phyloP scores from a whole-genome alignment of 2,797 vertebrate genomes.

The Gymnothorax javanicus region DNA sequence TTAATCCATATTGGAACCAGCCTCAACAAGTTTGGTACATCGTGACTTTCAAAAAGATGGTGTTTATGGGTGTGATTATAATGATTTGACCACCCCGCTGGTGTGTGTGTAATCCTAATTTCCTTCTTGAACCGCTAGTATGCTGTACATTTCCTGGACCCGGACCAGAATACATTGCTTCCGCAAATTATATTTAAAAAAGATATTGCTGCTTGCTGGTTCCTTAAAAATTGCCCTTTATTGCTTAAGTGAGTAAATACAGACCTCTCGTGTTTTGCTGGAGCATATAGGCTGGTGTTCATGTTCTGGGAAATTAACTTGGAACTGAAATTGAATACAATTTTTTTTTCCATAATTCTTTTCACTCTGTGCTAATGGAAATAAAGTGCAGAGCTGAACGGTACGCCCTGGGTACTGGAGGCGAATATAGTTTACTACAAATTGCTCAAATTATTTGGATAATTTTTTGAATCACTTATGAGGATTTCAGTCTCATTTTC shows the following conservation, averaged over 20 bases:
- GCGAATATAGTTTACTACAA: neutral
- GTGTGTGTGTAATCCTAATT: too few species aligned
- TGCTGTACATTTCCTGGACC: neutral
- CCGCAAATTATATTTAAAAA: neutral
- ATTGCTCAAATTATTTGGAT: neutral
- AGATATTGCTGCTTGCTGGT: neutral
- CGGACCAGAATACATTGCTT: neutral
- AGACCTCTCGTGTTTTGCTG: neutral
- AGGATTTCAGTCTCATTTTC: too few species aligned
- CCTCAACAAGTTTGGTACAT: too few species aligned
- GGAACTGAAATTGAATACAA: neutral
- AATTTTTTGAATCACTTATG: neutral
- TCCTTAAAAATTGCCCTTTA: neutral
- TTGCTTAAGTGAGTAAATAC: slow-evolving; percentile 8
- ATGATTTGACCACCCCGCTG: too few species aligned
- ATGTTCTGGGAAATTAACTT: neutral
- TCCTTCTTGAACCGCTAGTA: too few species aligned
- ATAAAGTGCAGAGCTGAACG: neutral
- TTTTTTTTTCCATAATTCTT: neutral
- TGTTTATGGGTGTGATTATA: too few species aligned
- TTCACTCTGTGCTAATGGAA: neutral
- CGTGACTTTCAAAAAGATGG: too few species aligned
- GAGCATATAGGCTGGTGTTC: neutral
- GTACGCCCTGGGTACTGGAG: neutral
- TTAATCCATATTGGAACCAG: too few species aligned